Percentiles rank a stretch among this genome's conserved stretches.
phyloP scores from a whole-genome alignment of 1,140 invertebrate species.

The Tachypleus tridentatus region DNA sequence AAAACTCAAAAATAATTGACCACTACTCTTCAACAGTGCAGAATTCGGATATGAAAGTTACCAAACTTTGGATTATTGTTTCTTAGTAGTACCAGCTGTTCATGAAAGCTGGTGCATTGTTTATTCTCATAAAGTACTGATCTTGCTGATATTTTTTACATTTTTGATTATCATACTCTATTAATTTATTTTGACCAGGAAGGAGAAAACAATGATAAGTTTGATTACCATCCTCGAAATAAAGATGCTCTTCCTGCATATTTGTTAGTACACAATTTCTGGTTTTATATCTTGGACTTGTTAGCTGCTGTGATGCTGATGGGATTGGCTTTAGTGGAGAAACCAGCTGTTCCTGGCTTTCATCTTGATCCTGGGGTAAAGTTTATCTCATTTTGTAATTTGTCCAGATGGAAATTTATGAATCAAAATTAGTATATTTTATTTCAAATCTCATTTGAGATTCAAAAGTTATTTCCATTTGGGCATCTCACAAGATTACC shows the following conservation, averaged over 20 bases:
- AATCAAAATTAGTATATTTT: too few species aligned
- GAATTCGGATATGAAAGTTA: too few species aligned
- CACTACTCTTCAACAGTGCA: too few species aligned
- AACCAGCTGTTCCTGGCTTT: conserved; percentile 60
- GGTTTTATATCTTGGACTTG: conserved; percentile 75
- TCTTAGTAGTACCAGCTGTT: too few species aligned
- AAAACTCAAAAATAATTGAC: too few species aligned
- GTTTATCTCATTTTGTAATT: too few species aligned
- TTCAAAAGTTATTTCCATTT: too few species aligned
- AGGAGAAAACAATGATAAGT: conserved; percentile 86
- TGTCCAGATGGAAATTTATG: too few species aligned
- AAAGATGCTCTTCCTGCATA: conserved; percentile 74
- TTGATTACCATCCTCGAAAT: conserved; percentile 71
- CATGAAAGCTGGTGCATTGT: too few species aligned
- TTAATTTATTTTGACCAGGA: conserved; percentile 44
- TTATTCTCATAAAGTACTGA: background rate
- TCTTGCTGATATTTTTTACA: conserved; percentile 10
- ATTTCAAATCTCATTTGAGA: too few species aligned
- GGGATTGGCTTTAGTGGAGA: conserved; percentile 64
- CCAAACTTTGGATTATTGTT: too few species aligned
- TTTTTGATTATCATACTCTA: background rate
- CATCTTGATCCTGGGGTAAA: conserved; percentile 39
- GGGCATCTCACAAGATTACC: too few species aligned
- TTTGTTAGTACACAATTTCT: conserved; percentile 71
- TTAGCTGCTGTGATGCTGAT: conserved; percentile 62